Conservation (phyloP, 1,140 invertebrate species). For the Ylistrum balloti region DNA sequence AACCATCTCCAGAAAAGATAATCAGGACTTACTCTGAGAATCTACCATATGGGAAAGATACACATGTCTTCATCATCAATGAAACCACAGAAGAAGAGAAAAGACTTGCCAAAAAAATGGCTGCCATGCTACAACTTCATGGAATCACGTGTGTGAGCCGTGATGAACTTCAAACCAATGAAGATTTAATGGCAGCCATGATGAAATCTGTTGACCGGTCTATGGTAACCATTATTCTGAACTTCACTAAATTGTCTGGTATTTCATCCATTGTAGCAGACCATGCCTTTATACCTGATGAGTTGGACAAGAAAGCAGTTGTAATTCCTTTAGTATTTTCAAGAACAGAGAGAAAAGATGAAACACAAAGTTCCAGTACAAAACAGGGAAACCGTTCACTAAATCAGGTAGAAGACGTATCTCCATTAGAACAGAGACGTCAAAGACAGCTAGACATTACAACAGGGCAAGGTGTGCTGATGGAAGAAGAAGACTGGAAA, state of each 20-base stretch:
- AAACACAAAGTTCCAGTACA: neutral
- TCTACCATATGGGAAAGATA: slow-evolving; percentile 7
- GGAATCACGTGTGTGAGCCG: neutral
- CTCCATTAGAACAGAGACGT: neutral
- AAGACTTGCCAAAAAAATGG: neutral
- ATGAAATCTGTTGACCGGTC: neutral
- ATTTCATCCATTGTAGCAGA: slow-evolving; percentile 20
- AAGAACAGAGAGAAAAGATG: neutral
- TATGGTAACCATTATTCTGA: neutral
- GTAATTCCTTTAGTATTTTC: slow-evolving; percentile 7
- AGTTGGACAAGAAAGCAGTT: neutral
- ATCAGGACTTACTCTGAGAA: neutral
- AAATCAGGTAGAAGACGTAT: neutral
- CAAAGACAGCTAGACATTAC: slow-evolving; percentile 1
- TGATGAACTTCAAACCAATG: neutral
- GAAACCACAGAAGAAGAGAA: neutral
- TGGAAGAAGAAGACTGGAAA: neutral
- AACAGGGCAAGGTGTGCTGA: neutral
- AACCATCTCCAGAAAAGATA: neutral
- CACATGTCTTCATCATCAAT: neutral
- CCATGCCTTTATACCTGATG: neutral
- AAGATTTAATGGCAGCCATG: neutral
- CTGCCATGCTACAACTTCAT: neutral
- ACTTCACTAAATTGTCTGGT: slow-evolving; percentile 3
- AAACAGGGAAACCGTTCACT: neutral